Evolutionary conservation across 2,797 vertebrate genomes (phyloP), one percentile per base, ranked within the genome.

Genomic region (Scolopax rusticola): DNA sequence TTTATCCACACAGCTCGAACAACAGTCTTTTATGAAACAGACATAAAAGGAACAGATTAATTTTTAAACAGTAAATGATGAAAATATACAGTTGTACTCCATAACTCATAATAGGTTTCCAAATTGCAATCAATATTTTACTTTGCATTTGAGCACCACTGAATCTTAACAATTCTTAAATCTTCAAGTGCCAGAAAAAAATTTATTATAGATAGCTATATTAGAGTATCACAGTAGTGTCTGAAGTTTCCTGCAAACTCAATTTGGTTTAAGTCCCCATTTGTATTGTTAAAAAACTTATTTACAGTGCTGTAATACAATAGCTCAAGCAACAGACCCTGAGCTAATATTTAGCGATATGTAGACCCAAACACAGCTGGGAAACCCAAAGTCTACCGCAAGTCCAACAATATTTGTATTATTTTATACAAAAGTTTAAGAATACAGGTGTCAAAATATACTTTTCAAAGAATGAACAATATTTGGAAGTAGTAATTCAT

Each of bases 1-100:
- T 24, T 40, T 77, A 75, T 15, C 15, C 20, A 60, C 17, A 60
- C 20, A 59, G 59, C 61, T 57, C 90, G 63, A 90, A 83, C 45
- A 67, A 74, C 3, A 12, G 47, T 11, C 50, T 76, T 88, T 90
- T 85, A 84, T 57, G 47, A 16, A 75, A 76, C 15, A 30, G 45
- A 60, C 30, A 57, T 77, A 90, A 79, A 94, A 79, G 47, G 67
- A 93, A 78, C 27, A 86, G 54, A 89, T 95, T 67, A 89, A 93
- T 89, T 92, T 96, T 93, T 94, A 93, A 97, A 95, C 33, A 93
- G 69, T 41, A 83, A 79, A 85, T 60, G 73, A 95, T 90, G 51
- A 97, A 95, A 93, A 97, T 67, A 81, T 30, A 85, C 51, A 96
- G 51, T 61, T 75, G n/a, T 53, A 80, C 45, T 90, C 63, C 28